Base-by-base conservation (phyloP, 2,113 vertebrate species). In the Ginglymostoma cirratum region DNA sequence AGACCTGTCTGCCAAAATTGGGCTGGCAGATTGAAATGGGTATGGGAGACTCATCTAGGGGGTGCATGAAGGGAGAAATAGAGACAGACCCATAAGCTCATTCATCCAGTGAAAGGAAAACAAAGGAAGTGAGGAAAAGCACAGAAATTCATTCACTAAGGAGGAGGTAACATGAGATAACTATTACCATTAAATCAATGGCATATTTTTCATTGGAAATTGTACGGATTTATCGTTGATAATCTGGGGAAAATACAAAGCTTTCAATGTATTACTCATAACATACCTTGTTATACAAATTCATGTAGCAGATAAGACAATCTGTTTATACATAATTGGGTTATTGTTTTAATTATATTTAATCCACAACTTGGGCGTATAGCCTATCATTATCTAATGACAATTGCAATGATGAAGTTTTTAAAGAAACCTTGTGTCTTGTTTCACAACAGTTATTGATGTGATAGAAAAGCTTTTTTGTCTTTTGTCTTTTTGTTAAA, bases 401-500 rank as follows among this genome's bases (percentile, higher is more conserved):
- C 27, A 95, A 95, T 96, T 94, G 96, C 93, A 90, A 10, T 95
- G 52, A 95, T 85, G 96, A 96, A 96, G 24, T 89, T 52, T 27
- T n/a, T 5, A 61, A 96, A 55, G 55, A 94, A 95, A 80, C 65
- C 34, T 55, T 96, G 89, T 94, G 69, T 52, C 86, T 66, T 66
- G 34, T 93, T 38, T 66, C 61, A 66, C 61, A 67, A 23, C 89
- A 67, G 23, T 89, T 69, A 93, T 93, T 87, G n/a, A 70, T 67
- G 12, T 45, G 65, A 70, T 70, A 69, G 23, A 67, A 93, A 94
- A 69, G 17, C n/a, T 38, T 80, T 96, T 96, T 96, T 38, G 66
- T 70, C 15, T 4, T 96, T 0, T 96, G 15, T 96, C 97, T 97
- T 96, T 87, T 67, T 97, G 76, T 42, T 87, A 95, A 48, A 34